These are phyloP conservation scores for Stegostoma tigrinum DNA, from an alignment of 2,113 vertebrate genomes.

Conservation along the genomic window DNA sequence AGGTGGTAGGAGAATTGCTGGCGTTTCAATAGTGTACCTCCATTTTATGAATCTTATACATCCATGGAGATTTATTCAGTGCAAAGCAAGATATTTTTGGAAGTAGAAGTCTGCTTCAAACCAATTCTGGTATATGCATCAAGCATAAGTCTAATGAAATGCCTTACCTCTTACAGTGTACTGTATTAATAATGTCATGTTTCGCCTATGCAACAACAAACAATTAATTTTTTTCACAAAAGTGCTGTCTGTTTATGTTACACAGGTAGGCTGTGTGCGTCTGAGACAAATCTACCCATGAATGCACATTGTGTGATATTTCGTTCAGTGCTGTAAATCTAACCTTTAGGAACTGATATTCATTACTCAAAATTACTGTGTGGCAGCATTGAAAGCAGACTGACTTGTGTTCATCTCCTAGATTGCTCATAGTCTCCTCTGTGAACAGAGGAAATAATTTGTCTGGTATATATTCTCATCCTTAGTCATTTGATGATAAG, in stretches of 20 bases:
- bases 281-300: neutral
- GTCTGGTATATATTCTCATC: neutral
- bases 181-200: neutral
- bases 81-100: neutral
- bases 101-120: neutral
- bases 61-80: neutral
- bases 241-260: neutral
- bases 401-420: neutral
- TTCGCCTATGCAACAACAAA: neutral
- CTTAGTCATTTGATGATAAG: neutral
- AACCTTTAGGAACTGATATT: neutral
- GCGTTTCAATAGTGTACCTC: neutral
- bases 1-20: neutral
- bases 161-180: neutral
- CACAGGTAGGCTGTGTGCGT: neutral
- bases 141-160: neutral
- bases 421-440: neutral
- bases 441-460: neutral
- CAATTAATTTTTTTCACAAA: neutral
- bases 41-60: neutral
- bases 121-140: neutral
- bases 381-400: neutral
- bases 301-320: neutral
- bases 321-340: neutral
- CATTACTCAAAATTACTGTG: conserved; percentile 5